A percentile compares a stretch with the other conserved stretches of the same genome.
Conservation (phyloP, 2,797 vertebrate species). For the Muscicapa comitata region DNA sequence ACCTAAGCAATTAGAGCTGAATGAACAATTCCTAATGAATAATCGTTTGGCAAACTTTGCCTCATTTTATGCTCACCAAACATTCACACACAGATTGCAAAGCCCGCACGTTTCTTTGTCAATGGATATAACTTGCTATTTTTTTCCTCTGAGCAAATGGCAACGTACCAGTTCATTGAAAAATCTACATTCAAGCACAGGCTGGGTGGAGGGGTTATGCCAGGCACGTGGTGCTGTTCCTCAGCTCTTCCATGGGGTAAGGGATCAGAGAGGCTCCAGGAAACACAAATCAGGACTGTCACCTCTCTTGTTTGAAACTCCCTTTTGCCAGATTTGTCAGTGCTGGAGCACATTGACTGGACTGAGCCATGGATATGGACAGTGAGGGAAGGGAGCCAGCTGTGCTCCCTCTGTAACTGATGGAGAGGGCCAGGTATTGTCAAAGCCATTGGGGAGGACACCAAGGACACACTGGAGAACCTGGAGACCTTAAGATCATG, state of each 20-base stretch:
- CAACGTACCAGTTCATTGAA: neutral
- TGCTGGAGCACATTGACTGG: fast-evolving
- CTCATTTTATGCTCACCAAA: neutral
- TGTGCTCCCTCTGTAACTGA: neutral
- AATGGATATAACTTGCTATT: neutral
- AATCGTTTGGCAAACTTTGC: neutral
- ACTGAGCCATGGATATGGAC: neutral
- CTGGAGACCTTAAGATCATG: neutral
- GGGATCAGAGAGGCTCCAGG: fast-evolving
- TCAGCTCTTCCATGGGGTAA: neutral
- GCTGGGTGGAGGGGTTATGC: neutral
- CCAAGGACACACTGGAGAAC: neutral
- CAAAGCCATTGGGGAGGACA: neutral
- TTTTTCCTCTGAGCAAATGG: neutral
- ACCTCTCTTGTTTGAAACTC: neutral
- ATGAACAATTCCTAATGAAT: slow-evolving; percentile 31
- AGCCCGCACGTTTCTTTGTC: neutral
- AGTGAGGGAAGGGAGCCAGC: neutral
- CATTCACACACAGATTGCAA: neutral
- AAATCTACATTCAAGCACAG: neutral
- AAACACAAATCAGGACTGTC: neutral
- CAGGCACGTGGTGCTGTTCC: neutral
- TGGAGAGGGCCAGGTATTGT: neutral
- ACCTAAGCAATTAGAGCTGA: slow-evolving; percentile 32
- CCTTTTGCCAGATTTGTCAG: neutral